Conservation (phyloP, 2,113 vertebrate species). For the Alouatta palliata region DNA sequence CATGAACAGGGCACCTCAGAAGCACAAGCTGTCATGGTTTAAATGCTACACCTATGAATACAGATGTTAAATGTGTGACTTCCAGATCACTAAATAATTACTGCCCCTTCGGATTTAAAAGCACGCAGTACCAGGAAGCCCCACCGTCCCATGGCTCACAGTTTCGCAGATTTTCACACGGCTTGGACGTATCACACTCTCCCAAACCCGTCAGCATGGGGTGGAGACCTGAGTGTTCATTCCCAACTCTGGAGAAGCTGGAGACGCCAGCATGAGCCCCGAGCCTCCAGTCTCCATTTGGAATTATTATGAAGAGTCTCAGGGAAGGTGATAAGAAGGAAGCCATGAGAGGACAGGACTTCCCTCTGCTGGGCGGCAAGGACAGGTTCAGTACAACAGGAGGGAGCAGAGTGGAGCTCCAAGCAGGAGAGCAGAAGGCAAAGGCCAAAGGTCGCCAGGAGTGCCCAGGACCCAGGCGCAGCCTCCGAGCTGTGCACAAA, state of each 20-base stretch:
- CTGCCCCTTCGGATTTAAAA: background rate
- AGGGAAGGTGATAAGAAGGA: background rate
- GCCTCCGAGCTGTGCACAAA: background rate
- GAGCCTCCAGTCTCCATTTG: background rate
- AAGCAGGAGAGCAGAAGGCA: background rate
- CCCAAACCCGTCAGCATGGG: background rate
- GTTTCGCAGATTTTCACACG: rapidly evolving
- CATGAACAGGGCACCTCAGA: background rate
- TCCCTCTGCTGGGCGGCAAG: rapidly evolving
- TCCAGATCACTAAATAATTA: background rate
- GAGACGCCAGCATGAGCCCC: background rate
- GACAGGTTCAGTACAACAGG: background rate
- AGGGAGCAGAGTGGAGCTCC: too few relatives aligned
- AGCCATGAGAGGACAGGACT: background rate
- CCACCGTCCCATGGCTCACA: rapidly evolving
- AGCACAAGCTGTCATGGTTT: background rate
- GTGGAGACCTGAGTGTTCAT: background rate
- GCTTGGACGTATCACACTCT: rapidly evolving
- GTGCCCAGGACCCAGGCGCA: rapidly evolving
- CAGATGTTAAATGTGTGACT: background rate
- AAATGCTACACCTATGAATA: background rate
- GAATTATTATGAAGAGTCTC: background rate
- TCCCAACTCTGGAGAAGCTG: background rate
- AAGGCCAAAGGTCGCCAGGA: background rate
- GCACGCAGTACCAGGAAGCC: rapidly evolving